Percentiles rank a stretch among this genome's conserved stretches.
phyloP scores from a whole-genome alignment of 1,140 invertebrate genomes.

The Lepidurus packardi region DNA sequence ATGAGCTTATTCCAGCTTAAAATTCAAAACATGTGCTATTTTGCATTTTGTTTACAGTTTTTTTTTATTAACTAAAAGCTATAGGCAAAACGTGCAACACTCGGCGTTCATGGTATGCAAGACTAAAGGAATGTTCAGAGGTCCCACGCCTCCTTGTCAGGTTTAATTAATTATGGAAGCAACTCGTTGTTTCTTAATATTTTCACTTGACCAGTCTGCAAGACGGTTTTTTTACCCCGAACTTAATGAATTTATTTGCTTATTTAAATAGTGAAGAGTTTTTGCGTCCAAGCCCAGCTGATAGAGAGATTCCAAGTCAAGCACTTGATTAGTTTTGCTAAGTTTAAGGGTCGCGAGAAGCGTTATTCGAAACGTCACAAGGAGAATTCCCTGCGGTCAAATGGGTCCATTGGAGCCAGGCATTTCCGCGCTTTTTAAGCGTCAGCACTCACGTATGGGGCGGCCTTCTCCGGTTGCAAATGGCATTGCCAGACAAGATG shows the following conservation, averaged over 20 bases:
- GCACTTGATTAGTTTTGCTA: too few relatives aligned
- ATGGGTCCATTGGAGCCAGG: too few relatives aligned
- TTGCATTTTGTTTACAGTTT: background rate
- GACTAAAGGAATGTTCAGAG: background rate
- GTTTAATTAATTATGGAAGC: conserved; percentile 7
- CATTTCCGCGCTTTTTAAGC: too few relatives aligned
- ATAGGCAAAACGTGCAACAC: background rate
- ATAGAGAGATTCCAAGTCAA: too few relatives aligned
- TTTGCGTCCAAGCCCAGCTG: too few relatives aligned
- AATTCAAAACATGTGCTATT: background rate
- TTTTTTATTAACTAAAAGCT: background rate
- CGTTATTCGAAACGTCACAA: too few relatives aligned
- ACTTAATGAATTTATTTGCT: background rate
- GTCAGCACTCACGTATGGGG: too few relatives aligned
- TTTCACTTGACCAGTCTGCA: background rate
- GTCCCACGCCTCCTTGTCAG: conserved; percentile 16
- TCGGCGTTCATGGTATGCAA: background rate
- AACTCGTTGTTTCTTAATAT: conserved; percentile 2
- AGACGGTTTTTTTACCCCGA: background rate
- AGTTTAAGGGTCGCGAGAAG: too few relatives aligned
- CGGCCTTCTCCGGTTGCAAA: too few relatives aligned
- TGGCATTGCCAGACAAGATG: too few relatives aligned
- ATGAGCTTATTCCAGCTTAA: background rate
- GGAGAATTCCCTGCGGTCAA: too few relatives aligned
- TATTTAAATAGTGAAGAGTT: too few relatives aligned